phyloP scores from a whole-genome alignment of 2,797 vertebrate species.

The Peromyscus nudipes region DNA sequence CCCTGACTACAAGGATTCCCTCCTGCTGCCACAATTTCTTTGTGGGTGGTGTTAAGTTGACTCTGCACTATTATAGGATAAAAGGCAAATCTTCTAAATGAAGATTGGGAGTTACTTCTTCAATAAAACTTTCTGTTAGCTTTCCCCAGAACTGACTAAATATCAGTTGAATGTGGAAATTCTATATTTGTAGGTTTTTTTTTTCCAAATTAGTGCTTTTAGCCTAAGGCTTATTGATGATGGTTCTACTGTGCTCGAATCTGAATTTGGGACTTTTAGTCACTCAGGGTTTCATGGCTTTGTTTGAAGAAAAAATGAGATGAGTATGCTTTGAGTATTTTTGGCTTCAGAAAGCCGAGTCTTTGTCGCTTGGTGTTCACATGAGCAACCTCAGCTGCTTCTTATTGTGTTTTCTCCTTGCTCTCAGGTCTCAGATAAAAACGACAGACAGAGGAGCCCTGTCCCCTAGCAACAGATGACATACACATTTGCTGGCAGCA shows the following conservation, averaged over 20 bases:
- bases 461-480: conserved; percentile 39
- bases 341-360: background rate
- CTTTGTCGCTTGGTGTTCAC: background rate
- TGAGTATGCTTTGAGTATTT: background rate
- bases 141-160: background rate
- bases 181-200: background rate
- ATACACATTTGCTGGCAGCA: background rate
- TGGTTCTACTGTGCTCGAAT: background rate
- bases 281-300: background rate
- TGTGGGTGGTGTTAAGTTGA: background rate
- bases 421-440: conserved; percentile 28
- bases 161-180: conserved; percentile 33
- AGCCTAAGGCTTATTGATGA: background rate
- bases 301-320: conserved; percentile 28
- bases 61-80: background rate
- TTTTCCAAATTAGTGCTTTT: background rate
- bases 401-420: background rate
- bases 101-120: background rate
- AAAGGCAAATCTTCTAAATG: conserved; percentile 6
- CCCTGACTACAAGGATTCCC: background rate
- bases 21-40: background rate
- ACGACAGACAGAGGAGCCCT: background rate
- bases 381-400: background rate
- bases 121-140: background rate
- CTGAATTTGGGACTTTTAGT: background rate